Conservation (phyloP, 2,888 invertebrate species). For the Steinernema carpocapsae region DNA sequence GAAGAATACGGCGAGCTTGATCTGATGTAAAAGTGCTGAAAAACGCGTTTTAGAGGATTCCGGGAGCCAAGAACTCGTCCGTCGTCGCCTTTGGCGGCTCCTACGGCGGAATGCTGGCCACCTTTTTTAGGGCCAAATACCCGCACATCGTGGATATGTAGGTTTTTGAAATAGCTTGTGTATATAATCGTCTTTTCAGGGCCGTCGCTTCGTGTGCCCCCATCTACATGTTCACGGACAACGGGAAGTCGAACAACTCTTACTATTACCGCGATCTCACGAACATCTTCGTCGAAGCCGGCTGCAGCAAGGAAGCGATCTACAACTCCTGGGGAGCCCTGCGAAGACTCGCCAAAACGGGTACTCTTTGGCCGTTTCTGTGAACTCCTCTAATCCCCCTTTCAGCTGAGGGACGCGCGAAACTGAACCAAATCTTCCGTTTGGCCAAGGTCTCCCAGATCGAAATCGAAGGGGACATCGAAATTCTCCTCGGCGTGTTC, state of each 20-base stretch:
- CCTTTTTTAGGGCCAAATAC: constrained; percentile 94
- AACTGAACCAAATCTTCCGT: constrained; percentile 79
- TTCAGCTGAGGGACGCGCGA: constrained; percentile 76
- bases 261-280: constrained; percentile 77
- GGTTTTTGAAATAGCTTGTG: constrained; percentile 42
- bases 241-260: constrained; percentile 36
- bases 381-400: neutral
- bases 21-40: neutral
- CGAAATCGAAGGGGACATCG: constrained; percentile 60
- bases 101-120: constrained; percentile 95
- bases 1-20: constrained; percentile 70
- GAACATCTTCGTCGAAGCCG: constrained; percentile 76
- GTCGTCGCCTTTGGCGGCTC: constrained; percentile 87
- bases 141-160: constrained; percentile 83
- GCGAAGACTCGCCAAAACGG: constrained; percentile 72
- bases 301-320: constrained; percentile 74
- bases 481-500: constrained; percentile 41
- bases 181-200: constrained; percentile 71
- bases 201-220: constrained; percentile 90
- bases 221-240: constrained; percentile 72
- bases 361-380: constrained; percentile 70
- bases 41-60: constrained; percentile 44
- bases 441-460: constrained; percentile 74
- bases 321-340: constrained; percentile 81
- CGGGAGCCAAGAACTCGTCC: constrained; percentile 74